These are phyloP conservation scores for Anorthoa munda DNA, from an alignment of 2,888 invertebrate genomes.

Conservation along the genomic window DNA sequence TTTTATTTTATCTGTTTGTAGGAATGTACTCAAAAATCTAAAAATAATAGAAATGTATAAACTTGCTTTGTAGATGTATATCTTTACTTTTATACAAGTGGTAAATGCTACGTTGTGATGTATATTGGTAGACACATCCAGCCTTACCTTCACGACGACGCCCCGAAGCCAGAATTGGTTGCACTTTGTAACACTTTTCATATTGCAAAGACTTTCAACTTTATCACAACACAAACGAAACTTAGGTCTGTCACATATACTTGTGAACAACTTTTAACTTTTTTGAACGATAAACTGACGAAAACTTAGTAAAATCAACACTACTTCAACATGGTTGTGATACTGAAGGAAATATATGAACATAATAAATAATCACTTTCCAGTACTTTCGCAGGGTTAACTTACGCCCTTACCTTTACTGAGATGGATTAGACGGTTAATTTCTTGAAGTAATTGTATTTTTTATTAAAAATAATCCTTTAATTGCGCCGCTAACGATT, in stretches of 20 bases:
- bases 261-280: conserved; percentile 89
- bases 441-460: conserved; percentile 86
- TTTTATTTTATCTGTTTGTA: conserved; percentile 11
- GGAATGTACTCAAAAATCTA: conserved; percentile 21
- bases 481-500: conserved; percentile 86
- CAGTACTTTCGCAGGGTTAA: conserved; percentile 88
- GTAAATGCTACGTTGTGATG: conserved; percentile 87
- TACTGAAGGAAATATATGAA: conserved; percentile 89
- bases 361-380: conserved; percentile 91
- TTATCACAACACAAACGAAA: conserved; percentile 90
- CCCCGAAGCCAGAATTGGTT: conserved; percentile 89
- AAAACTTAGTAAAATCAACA: conserved; percentile 90
- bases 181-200: conserved; percentile 91
- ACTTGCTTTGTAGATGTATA: conserved; percentile 41
- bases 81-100: conserved; percentile 58
- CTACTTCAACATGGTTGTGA: conserved; percentile 91
- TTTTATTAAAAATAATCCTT: conserved; percentile 81
- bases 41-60: conserved; percentile 24
- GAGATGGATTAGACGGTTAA: conserved; percentile 87
- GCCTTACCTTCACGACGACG: conserved; percentile 90
- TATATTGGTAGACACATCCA: conserved; percentile 90
- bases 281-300: conserved; percentile 86
- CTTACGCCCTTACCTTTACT: conserved; percentile 91
- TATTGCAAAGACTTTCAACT: conserved; percentile 88
- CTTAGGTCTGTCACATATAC: conserved; percentile 90